Conservation (phyloP, 2,888 invertebrate species). For the Cinara cedri region DNA sequence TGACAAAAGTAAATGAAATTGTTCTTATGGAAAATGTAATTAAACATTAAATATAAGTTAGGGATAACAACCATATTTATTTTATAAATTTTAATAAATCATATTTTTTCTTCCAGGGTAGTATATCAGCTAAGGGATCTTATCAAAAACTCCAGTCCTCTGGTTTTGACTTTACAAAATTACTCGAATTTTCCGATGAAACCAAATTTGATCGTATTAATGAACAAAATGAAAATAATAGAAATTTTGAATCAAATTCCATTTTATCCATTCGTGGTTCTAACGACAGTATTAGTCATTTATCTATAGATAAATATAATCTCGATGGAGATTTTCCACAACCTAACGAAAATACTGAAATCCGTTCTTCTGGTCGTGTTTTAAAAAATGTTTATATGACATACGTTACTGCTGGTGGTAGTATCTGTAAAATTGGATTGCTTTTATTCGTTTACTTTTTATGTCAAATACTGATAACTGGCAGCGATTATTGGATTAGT, state of each 20-base stretch:
- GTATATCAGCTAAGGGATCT: slow-evolving; percentile 66
- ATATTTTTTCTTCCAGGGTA: slow-evolving; percentile 62
- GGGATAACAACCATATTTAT: not conserved
- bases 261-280: not conserved
- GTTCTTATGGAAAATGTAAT: slow-evolving; percentile 64
- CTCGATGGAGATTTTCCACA: slow-evolving; percentile 31
- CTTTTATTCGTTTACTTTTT: slow-evolving; percentile 70
- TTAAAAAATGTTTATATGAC: slow-evolving; percentile 70
- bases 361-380: slow-evolving; percentile 70
- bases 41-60: not conserved
- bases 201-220: slow-evolving; percentile 60
- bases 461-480: slow-evolving; percentile 69
- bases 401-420: slow-evolving; percentile 76
- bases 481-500: slow-evolving; percentile 74
- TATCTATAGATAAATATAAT: slow-evolving; percentile 38
- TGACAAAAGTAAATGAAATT: slow-evolving; percentile 71
- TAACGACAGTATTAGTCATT: not conserved
- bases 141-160: slow-evolving; percentile 75
- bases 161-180: slow-evolving; percentile 78
- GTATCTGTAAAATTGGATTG: slow-evolving; percentile 68
- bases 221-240: not conserved
- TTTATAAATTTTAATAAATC: no score
- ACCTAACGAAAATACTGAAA: slow-evolving; percentile 65
- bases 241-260: no score
- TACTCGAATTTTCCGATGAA: slow-evolving; percentile 67